These are phyloP conservation scores for Trachurus trachurus DNA, from an alignment of 2,797 vertebrate species.

Conservation along the genomic window DNA sequence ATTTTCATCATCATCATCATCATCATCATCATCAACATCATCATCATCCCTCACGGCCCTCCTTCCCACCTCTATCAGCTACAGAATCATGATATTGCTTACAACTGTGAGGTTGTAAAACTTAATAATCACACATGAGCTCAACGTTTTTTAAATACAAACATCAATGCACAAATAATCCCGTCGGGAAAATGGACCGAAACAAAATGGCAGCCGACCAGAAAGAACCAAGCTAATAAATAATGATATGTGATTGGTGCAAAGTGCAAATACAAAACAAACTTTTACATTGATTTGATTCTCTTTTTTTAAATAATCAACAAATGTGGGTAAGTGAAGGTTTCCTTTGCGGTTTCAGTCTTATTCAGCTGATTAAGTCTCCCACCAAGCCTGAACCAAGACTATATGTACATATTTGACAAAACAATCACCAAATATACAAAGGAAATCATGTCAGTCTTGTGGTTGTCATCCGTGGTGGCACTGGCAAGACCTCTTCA, in stretches of 20 bases:
- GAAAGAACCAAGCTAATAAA: constrained; percentile 94
- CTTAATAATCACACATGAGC: constrained; percentile 94
- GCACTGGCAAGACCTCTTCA: constrained; percentile 68
- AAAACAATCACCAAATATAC: constrained; percentile 99
- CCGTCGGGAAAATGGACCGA: constrained; percentile 90
- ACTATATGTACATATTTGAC: constrained; percentile 99
- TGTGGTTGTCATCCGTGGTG: constrained; percentile 75
- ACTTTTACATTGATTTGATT: constrained; percentile 90
- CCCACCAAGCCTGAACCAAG: constrained; percentile 94
- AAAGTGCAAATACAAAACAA: constrained; percentile 97
- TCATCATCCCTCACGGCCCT: constrained; percentile 27
- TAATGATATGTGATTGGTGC: constrained; percentile 98
- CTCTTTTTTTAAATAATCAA: constrained; percentile 92
- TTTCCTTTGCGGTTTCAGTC: constrained; percentile 84
- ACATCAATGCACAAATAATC: constrained; percentile 98
- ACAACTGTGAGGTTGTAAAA: constrained; percentile 97
- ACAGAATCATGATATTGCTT: constrained; percentile 99
- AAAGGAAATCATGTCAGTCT: constrained; percentile 92
- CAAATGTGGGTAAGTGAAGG: constrained; percentile 91
- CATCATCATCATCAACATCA: too few relatives aligned
- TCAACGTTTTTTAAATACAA: constrained; percentile 95
- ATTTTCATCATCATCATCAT: constrained; percentile 26
- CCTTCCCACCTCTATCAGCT: constrained; percentile 86
- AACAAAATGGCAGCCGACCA: constrained; percentile 80
- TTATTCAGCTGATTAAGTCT: constrained; percentile 91